These are phyloP conservation scores for Spinus pinus DNA, from an alignment of 2,797 vertebrate genomes.

Conservation along the genomic window DNA sequence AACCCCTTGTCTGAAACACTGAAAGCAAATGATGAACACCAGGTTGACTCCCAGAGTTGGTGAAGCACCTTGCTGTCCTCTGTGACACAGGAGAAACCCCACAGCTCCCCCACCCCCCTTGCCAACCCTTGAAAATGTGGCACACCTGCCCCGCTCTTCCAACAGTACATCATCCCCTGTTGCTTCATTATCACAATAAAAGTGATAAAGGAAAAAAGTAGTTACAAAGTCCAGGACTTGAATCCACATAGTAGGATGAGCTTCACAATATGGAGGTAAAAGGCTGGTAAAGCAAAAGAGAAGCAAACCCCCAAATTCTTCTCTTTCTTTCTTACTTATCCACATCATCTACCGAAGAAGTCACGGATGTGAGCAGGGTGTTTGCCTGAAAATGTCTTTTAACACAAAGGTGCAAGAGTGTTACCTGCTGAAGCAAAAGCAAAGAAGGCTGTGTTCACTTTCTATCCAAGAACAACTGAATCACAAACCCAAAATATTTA, in stretches of 20 bases:
- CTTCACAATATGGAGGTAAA: background rate
- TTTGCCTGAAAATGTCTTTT: background rate
- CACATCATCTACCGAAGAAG: background rate
- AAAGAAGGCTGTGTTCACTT: background rate
- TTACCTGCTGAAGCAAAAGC: background rate
- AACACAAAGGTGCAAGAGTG: background rate
- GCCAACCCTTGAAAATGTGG: background rate
- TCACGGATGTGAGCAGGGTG: background rate
- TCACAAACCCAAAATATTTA: background rate
- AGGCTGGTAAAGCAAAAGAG: background rate
- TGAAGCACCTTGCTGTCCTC: background rate
- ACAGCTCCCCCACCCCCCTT: background rate
- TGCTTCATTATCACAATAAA: background rate
- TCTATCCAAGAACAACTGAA: background rate
- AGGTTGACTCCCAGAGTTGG: background rate
- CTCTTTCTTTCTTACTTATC: background rate
- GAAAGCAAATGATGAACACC: fast-evolving
- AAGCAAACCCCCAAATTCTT: background rate
- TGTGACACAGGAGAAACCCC: background rate
- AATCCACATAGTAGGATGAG: background rate
- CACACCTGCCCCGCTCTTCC: background rate
- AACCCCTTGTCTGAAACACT: background rate
- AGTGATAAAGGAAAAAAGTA: background rate
- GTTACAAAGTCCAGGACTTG: background rate
- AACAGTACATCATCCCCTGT: background rate